Base-by-base conservation (phyloP, 2,888 invertebrate genomes). In the Keiferia lycopersicella region DNA sequence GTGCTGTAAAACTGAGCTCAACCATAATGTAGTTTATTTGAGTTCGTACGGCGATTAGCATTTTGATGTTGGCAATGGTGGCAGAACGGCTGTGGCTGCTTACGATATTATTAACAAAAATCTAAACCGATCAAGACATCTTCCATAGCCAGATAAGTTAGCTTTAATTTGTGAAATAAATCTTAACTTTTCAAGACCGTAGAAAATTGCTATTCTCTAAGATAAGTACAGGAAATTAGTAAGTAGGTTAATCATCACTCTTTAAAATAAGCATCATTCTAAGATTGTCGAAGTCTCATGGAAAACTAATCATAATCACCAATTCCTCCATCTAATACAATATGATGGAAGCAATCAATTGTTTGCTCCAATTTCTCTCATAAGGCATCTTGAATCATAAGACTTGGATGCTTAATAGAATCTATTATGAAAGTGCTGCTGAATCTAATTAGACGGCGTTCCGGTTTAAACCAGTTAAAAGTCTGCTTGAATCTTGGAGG, bases 1-100 rank as follows among this genome's bases (percentile, higher is more conserved):
- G 75, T 81, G 88, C 87, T 88, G 89, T 89, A 88, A 89, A 89
- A 88, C 87, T 85, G 87, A 88, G 81, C 87, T 86, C 77, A 69
- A 79, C 74, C 80, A 81, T 86, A 86, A 88, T 87, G 86, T 87
- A 87, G 86, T 88, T 87, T 87, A 82, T 81, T 77, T 77, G 74
- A 82, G 79, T 81, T 84, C 74, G 73, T 45, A 67, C 66, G 65
- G 66, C 78, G 82, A 88, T 88, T 88, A 88, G 81, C 87, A 86
- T 88, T 88, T 87, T 86, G 87, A 88, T 86, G 82, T 81, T 80
- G 79, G 73, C 64, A 66, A 30, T 61, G 61, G 30, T 59, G 38
- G 14, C 18, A 7, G n/a, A 20, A 30, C n/a, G 7, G 56, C 20
- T 53, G 22, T 4, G 14, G 51, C 10, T 18, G 34, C 16, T 45